Percentiles rank a stretch among this genome's conserved stretches.
Conservation (phyloP, 92 coral and sea anemone genomes). For the Heteractis magnifica region DNA sequence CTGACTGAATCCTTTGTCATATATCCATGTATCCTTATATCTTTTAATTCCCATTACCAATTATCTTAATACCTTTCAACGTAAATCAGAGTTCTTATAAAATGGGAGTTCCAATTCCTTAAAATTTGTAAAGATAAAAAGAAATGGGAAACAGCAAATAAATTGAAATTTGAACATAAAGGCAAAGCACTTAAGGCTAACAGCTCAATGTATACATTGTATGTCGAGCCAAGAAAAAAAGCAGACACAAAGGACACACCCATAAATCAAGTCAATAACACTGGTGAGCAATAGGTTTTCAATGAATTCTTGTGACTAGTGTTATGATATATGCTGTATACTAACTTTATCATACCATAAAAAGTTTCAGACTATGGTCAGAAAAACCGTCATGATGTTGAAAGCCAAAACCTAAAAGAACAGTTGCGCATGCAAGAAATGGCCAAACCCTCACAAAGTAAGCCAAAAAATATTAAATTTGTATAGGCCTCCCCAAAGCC, state of each 20-base stretch:
- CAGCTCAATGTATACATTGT: constrained; percentile 53
- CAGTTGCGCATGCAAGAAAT: constrained; percentile 65
- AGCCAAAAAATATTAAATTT: not conserved
- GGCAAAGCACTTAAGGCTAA: constrained; percentile 52
- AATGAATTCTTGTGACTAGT: too few species aligned
- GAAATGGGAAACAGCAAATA: constrained; percentile 71
- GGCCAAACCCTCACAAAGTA: constrained; percentile 49
- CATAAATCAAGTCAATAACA: not conserved
- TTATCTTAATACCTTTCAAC: too few species aligned
- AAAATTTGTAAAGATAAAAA: constrained; percentile 50
- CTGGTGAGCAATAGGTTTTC: not conserved
- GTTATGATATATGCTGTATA: not conserved
- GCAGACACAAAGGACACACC: not conserved
- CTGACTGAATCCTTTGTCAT: constrained; percentile 68
- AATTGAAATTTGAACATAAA: constrained; percentile 52
- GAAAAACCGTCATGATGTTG: constrained; percentile 71
- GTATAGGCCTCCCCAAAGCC: too few species aligned
- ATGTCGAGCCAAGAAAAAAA: constrained; percentile 56
- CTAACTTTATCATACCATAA: not conserved
- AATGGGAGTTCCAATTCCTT: not conserved
- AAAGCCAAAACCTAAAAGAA: constrained; percentile 68
- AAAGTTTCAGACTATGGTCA: constrained; percentile 75
- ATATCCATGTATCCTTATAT: constrained; percentile 85
- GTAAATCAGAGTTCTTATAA: not conserved
- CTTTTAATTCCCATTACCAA: too few species aligned